Evolutionary conservation across 1,140 invertebrate species (phyloP), one percentile per base, ranked within the genome.

Genomic region (Monochamus saltuarius): DNA sequence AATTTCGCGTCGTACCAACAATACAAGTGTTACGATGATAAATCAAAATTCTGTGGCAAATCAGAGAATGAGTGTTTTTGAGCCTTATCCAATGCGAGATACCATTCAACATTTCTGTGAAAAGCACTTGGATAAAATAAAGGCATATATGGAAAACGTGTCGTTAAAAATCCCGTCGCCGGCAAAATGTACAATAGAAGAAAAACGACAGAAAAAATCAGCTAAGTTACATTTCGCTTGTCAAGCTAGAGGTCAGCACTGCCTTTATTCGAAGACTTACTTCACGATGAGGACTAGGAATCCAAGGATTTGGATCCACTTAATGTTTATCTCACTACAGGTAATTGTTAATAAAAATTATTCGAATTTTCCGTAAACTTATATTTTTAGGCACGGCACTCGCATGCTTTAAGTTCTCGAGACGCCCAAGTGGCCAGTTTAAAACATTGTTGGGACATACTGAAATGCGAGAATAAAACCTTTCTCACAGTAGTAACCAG

Each of bases 71-170:
- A 91, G 89, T 70, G 90, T 91, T 22, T 92, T 92, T 77, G 90
- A 93, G 74, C 90, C 90, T 8, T 92, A 89, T 75, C 89, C 87
- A 49, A 92, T 92, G 89, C 75, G 89, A 22, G 94, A 95, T 76
- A 92, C 92, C 1, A 89, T 95, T 13, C 91, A 95, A 73, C 91
- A 95, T 77, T 96, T 96, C 78, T 95, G 92, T 80, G 92, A 95
- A 75, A 95, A 95, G 78, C 92, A 96, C 78, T 80, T 95, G 58
- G 87, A 91, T 67, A 95, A 93, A 76, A 95, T 96, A 43, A 93
- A 93, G 75, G 81, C 83, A 7, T 96, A 94, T 71, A 94, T 96
- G 89, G 87, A 90, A 59, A 91, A 91, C 73, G 85, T 95, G 1
- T 91, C 87, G 37, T 81, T 90, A 19, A 83, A 87, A 67, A 83